Conservation (phyloP, 2,888 invertebrate species). For the Drosophila cognata region DNA sequence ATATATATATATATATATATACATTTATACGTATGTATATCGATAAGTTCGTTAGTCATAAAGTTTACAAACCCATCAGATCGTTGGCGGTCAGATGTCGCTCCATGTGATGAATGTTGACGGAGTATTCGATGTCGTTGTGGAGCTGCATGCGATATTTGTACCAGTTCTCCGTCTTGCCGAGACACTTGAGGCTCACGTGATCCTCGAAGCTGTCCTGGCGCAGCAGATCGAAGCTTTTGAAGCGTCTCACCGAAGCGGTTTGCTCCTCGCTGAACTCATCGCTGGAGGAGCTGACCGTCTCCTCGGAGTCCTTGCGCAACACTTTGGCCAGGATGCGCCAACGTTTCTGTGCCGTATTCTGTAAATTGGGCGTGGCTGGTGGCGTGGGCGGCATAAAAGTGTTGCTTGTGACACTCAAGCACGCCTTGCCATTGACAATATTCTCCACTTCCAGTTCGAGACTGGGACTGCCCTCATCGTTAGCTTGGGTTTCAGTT, state of each 20-base stretch:
- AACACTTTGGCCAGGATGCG: slow-evolving; percentile 89
- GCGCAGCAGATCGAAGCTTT: slow-evolving; percentile 87
- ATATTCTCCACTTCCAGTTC: slow-evolving; percentile 63
- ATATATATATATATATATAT: not conserved
- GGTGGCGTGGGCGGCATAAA: slow-evolving; percentile 82
- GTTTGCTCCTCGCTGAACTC: slow-evolving; percentile 83
- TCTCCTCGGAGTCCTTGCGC: slow-evolving; percentile 84
- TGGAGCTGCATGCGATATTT: slow-evolving; percentile 87
- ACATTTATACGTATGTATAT: not conserved
- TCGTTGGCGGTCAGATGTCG: slow-evolving; percentile 89
- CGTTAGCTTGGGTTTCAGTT: slow-evolving; percentile 3
- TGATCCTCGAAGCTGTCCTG: slow-evolving; percentile 85
- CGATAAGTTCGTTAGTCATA: not conserved
- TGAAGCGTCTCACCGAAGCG: slow-evolving; percentile 87
- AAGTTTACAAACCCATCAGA: slow-evolving; percentile 86
- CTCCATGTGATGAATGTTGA: slow-evolving; percentile 87
- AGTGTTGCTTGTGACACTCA: slow-evolving; percentile 6
- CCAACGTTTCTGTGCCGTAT: slow-evolving; percentile 89
- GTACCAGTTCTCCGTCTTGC: slow-evolving; percentile 87
- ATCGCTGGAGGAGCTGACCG: slow-evolving; percentile 82
- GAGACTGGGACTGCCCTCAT: slow-evolving; percentile 26
- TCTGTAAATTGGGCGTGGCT: slow-evolving; percentile 81
- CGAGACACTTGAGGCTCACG: slow-evolving; percentile 84
- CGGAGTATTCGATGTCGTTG: slow-evolving; percentile 84
- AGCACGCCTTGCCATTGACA: slow-evolving; percentile 44